phyloP scores from a whole-genome alignment of 2,888 invertebrate genomes.

The Pelosia muscerda region DNA sequence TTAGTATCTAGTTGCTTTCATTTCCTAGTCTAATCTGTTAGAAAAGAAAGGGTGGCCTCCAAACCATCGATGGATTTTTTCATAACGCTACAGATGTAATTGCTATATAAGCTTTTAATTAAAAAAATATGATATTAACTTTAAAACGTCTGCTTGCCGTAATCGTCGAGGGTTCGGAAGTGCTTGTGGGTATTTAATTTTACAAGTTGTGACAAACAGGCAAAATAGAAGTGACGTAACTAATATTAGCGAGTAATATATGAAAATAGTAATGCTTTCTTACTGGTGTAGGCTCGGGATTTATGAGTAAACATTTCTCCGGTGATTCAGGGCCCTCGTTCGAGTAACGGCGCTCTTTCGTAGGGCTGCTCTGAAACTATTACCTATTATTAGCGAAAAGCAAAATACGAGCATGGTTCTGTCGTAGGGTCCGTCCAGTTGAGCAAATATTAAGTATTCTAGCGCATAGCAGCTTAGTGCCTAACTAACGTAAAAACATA shows the following conservation, averaged over 20 bases:
- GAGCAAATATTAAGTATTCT: background rate
- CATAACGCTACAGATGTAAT: background rate
- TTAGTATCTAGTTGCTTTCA: conserved; percentile 63
- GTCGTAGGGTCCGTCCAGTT: conserved; percentile 45
- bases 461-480: conserved; percentile 27
- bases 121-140: no score
- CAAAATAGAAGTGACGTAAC: conserved; percentile 35
- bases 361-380: conserved; percentile 84
- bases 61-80: conserved; percentile 34
- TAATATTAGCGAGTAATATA: conserved; percentile 32
- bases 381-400: conserved; percentile 73
- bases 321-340: conserved; percentile 79
- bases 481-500: conserved; percentile 32
- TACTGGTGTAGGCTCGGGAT: conserved; percentile 85
- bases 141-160: background rate
- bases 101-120: no score
- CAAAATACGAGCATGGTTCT: conserved; percentile 37
- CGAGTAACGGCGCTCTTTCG: conserved; percentile 82
- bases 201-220: conserved; percentile 38
- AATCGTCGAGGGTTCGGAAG: conserved; percentile 28
- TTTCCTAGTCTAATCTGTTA: conserved; percentile 31
- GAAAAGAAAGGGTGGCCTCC: conserved; percentile 27
- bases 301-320: conserved; percentile 85
- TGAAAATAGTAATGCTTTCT: conserved; percentile 62
- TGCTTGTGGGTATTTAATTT: conserved; percentile 10